Base-by-base conservation (phyloP, 2,113 vertebrate genomes). In the Lamprologus tigripictilis region DNA sequence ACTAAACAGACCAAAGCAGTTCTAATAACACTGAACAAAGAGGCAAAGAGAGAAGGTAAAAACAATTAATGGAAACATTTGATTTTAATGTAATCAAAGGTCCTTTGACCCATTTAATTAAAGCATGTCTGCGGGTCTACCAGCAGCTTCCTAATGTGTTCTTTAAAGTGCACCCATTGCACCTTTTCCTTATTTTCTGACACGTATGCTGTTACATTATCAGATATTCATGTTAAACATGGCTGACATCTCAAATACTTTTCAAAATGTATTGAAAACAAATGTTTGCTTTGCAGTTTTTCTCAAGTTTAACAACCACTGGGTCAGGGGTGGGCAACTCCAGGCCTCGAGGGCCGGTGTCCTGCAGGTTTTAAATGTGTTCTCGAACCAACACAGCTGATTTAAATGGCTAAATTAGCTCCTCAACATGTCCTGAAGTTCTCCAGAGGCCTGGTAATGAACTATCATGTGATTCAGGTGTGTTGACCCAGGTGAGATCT, bases 161-260 rank as follows among this genome's bases (percentile, higher is more conserved):
- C 2, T 71, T 68, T 40, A 9, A 40, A 68, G 63, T 40, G 2
- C 2, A 9, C 63, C 35, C 12, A 40, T 23, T 42, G 23, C n/a
- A 21, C n/a, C n/a, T 3, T 71, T 23, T 71, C 66, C n/a, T 40
- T 68, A 8, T 21, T 68, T 40, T 8, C 7, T 8, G 33, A 37
- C 33, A 66, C 0, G 2, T n/a, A 37, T 37, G 19, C 19, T 21
- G 19, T 21, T 0, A 68, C 35, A 37, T 9, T 68, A 40, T 37
- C 35, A 14, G 35, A 40, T 68, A 21, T 40, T 68, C 19, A 40
- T 14, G 9, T 68, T 68, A 40, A 68, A 40, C 35, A 40, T 40
- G 19, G 19, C 63, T 68, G 11, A 13, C 11, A 21, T 40, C 0
- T 68, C 63, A 40, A 68, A 68, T 68, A 37, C 19, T 21, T 68